phyloP scores from a whole-genome alignment of 2,113 vertebrate species.

The Oxyura jamaicensis region DNA sequence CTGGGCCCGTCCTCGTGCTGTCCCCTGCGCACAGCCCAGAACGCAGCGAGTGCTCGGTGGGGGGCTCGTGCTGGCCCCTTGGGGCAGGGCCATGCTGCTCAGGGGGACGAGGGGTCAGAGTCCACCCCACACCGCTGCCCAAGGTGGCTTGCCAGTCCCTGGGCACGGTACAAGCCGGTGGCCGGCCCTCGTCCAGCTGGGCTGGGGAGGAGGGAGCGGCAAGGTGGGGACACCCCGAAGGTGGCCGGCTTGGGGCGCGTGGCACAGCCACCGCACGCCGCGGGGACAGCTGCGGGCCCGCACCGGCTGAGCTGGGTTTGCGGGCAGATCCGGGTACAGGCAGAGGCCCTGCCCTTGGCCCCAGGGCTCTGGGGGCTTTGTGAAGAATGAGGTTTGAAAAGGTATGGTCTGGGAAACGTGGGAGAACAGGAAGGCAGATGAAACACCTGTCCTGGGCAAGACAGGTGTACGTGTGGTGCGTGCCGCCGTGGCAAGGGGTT shows the following conservation, averaged over 20 bases:
- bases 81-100: accelerated
- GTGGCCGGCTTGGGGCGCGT: accelerated
- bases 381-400: not conserved
- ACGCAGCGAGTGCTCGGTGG: accelerated
- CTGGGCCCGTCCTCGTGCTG: accelerated
- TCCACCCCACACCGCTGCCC: accelerated
- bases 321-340: not conserved
- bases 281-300: not conserved
- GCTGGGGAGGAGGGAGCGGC: not conserved
- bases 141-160: not conserved
- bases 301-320: not conserved
- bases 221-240: accelerated
- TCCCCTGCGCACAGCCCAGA: not conserved
- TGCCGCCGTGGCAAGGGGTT: accelerated
- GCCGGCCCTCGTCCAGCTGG: accelerated
- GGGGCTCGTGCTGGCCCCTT: not conserved
- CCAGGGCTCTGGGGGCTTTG: not conserved
- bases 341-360: not conserved
- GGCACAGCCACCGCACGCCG: accelerated
- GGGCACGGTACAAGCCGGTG: not conserved
- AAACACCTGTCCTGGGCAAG: not conserved
- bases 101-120: not conserved
- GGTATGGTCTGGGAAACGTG: accelerated
- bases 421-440: not conserved
- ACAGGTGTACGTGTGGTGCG: not conserved